A percentile compares a stretch with the other conserved stretches of the same genome.
phyloP scores from a whole-genome alignment of 1,140 invertebrate genomes.

The Aradophagus sp. region DNA sequence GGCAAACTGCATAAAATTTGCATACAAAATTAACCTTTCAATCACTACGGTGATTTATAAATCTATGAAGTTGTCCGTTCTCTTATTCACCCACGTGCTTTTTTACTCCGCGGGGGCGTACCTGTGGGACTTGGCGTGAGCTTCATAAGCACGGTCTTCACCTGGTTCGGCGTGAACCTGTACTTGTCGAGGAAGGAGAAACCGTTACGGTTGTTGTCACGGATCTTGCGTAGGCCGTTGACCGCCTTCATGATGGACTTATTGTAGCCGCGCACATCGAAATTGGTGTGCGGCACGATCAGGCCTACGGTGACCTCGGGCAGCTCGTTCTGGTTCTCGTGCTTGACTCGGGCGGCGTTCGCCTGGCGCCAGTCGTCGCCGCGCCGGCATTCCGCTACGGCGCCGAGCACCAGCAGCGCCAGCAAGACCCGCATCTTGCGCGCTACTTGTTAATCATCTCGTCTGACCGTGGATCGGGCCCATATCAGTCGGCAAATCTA shows the following conservation, averaged over 20 bases:
- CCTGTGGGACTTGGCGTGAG: conserved; percentile 86
- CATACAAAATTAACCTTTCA: no score
- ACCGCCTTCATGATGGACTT: conserved; percentile 81
- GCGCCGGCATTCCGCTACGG: conserved; percentile 50
- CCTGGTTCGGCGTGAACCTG: conserved; percentile 78
- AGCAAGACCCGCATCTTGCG: conserved; percentile 54
- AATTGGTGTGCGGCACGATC: conserved; percentile 80
- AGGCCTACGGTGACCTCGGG: conserved; percentile 77
- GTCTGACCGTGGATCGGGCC: no score
- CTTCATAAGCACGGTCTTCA: conserved; percentile 80
- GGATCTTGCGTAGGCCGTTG: conserved; percentile 76
- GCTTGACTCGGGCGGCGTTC: conserved; percentile 9
- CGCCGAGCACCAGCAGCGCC: conserved; percentile 54
- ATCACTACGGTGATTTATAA: no score
- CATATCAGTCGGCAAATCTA: no score
- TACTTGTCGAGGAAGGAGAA: conserved; percentile 80
- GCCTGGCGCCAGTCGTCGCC: conserved; percentile 25
- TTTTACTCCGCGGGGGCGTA: conserved; percentile 68
- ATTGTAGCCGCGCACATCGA: conserved; percentile 80
- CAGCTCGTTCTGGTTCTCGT: conserved; percentile 40
- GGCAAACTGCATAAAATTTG: no score
- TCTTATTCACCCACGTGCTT: no score
- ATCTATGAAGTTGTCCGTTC: no score
- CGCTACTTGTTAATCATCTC: conserved; percentile 29
- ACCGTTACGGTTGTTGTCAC: conserved; percentile 73